Percentiles rank a stretch among this genome's conserved stretches.
Evolutionary conservation across 2,113 vertebrate genomes (phyloP).

Genomic region (Rhipidura dahli): DNA sequence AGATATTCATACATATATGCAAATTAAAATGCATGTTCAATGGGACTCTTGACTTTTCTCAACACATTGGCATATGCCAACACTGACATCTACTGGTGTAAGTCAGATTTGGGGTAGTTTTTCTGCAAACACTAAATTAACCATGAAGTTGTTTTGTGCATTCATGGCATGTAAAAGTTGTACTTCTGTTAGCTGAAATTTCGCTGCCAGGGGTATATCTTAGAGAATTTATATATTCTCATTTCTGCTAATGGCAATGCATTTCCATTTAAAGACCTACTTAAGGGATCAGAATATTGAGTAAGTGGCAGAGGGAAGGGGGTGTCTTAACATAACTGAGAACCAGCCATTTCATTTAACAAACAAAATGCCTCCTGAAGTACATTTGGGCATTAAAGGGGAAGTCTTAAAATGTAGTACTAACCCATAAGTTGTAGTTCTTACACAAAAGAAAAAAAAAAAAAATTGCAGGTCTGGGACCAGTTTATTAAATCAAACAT

Average conservation of each 20-base stretch:
- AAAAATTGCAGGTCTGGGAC: not conserved
- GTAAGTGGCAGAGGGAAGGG: not conserved
- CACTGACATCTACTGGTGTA: slow-evolving; percentile 78
- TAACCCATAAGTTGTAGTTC: not conserved
- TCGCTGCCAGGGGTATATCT: not conserved
- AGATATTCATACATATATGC: no score
- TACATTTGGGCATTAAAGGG: not conserved
- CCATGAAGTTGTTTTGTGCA: not conserved
- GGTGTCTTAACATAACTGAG: not conserved
- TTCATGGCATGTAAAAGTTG: not conserved
- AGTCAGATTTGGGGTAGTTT: not conserved
- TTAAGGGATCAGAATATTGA: not conserved
- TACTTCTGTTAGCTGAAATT: not conserved
- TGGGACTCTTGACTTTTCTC: not conserved
- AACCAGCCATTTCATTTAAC: not conserved
- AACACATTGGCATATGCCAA: slow-evolving; percentile 39
- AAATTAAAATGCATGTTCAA: not conserved
- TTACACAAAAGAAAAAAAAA: not conserved
- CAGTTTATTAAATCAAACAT: not conserved
- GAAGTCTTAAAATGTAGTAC: not conserved
- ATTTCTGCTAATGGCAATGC: not conserved
- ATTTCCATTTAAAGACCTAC: not conserved
- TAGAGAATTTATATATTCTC: not conserved
- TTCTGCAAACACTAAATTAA: not conserved
- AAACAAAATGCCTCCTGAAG: not conserved